phyloP scores from a whole-genome alignment of 2,113 vertebrate genomes.

The Anser cygnoides region DNA sequence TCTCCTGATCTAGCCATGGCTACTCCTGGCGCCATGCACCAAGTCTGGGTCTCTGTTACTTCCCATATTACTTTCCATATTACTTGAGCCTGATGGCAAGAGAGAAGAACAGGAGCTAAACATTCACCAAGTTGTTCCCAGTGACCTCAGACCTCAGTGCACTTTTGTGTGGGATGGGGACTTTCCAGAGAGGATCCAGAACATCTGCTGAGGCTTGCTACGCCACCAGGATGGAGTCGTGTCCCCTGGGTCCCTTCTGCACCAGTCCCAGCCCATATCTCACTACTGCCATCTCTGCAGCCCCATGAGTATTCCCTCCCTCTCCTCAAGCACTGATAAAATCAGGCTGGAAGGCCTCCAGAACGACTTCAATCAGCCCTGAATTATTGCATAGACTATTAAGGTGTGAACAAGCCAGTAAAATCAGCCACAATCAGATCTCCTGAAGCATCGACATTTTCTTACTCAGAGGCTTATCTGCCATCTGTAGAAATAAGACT shows the following conservation, averaged over 20 bases:
- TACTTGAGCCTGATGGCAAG: neutral
- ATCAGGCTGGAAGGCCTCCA: fast-evolving
- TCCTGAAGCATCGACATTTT: neutral
- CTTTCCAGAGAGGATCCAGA: neutral
- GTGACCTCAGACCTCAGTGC: neutral
- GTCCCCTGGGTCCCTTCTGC: neutral
- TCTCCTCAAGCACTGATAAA: neutral
- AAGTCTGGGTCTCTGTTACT: fast-evolving
- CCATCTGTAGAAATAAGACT: neutral
- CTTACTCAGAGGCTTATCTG: neutral
- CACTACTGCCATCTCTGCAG: neutral
- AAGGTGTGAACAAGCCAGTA: neutral
- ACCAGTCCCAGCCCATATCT: neutral
- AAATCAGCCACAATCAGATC: neutral
- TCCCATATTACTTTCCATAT: fast-evolving
- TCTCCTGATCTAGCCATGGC: neutral
- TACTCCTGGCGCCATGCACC: neutral
- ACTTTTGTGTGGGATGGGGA: neutral
- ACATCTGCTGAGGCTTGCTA: neutral
- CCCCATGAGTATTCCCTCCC: no score
- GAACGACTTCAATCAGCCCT: no score
- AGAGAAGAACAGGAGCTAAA: neutral
- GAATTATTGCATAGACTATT: neutral
- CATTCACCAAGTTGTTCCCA: neutral
- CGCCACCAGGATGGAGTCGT: neutral